Conservation (phyloP, 2,888 invertebrate genomes). For the Laspeyria flexula region DNA sequence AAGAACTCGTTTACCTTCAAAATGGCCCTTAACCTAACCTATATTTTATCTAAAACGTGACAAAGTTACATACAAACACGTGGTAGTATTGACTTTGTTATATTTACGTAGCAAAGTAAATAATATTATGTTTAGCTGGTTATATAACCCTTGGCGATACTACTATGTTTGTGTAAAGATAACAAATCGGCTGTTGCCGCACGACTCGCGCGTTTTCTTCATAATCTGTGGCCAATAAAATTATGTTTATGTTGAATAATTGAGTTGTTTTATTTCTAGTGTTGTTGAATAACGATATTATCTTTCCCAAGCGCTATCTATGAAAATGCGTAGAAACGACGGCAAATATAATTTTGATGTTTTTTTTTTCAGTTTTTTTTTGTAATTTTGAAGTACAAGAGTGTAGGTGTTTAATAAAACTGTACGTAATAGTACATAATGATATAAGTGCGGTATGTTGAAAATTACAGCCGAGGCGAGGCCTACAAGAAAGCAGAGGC, state of each 20-base stretch:
- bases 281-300: background rate
- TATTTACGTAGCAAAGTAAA: constrained; percentile 5
- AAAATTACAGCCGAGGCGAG: too few relatives aligned
- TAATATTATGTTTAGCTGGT: constrained; percentile 4
- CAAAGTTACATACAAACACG: constrained; percentile 16
- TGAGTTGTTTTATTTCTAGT: background rate
- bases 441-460: too few relatives aligned
- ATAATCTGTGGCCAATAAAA: background rate
- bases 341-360: too few relatives aligned
- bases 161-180: constrained; percentile 27
- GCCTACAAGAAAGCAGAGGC: too few relatives aligned
- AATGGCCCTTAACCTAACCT: constrained; percentile 11
- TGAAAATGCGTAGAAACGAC: too few relatives aligned
- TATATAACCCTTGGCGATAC: constrained; percentile 31
- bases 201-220: background rate
- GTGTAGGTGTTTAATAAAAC: too few relatives aligned
- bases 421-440: too few relatives aligned
- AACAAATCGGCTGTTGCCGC: background rate
- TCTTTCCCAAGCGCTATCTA: background rate
- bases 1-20: background rate
- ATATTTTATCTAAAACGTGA: constrained; percentile 20
- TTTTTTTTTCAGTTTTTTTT: too few relatives aligned
- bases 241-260: background rate
- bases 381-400: too few relatives aligned
- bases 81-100: constrained; percentile 17